Evolutionary conservation across 2,797 vertebrate species (phyloP).

Genomic region (Sylvilagus floridanus): DNA sequence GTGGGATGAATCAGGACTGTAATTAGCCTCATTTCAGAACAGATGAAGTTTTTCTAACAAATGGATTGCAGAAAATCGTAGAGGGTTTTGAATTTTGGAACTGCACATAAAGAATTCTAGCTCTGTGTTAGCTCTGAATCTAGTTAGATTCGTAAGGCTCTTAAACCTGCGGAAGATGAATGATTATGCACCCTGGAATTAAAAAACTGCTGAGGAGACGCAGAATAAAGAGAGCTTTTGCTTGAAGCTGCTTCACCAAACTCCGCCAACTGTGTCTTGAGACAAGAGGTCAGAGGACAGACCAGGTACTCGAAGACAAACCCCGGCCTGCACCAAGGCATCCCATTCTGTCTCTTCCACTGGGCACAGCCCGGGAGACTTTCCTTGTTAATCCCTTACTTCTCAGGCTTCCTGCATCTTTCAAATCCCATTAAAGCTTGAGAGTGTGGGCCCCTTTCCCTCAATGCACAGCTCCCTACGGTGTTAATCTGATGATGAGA

Average conservation of each 20-base stretch:
- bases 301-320: not conserved
- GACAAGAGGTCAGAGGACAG: not conserved
- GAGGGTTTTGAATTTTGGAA: not conserved
- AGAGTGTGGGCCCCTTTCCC: not conserved
- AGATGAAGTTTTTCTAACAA: slow-evolving; percentile 38
- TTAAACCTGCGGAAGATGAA: not conserved
- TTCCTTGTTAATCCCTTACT: not conserved
- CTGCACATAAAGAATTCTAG: not conserved
- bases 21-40: slow-evolving; percentile 36
- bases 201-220: not conserved
- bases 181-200: not conserved
- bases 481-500: not conserved
- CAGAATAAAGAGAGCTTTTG: not conserved
- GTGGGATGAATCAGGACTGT: slow-evolving; percentile 20
- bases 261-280: not conserved
- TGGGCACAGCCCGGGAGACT: not conserved
- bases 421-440: not conserved
- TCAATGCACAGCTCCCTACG: not conserved
- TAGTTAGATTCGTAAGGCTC: not conserved
- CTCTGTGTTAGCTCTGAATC: not conserved
- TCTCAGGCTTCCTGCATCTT: not conserved
- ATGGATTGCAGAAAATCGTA: not conserved
- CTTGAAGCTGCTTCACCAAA: not conserved
- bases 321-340: not conserved
- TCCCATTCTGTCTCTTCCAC: not conserved